These are phyloP conservation scores for Cheilosia soror DNA, from an alignment of 2,888 invertebrate species.

Conservation along the genomic window DNA sequence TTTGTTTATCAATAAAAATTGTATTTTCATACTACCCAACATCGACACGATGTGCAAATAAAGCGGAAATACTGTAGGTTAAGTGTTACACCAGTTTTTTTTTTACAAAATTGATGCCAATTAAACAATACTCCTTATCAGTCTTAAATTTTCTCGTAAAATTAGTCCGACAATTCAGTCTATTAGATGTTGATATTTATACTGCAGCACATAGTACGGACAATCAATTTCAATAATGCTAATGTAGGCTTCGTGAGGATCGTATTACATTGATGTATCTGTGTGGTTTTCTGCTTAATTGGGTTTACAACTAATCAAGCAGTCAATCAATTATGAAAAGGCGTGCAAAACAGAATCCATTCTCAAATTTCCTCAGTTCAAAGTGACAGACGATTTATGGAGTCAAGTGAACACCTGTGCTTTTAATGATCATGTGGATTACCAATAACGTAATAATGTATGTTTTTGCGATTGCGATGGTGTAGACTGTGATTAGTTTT, in stretches of 20 bases:
- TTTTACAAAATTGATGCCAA: too few species aligned
- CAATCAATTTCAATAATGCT: constrained; percentile 6
- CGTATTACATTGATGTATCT: background rate
- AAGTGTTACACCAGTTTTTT: too few species aligned
- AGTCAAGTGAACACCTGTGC: constrained; percentile 9
- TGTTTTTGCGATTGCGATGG: background rate
- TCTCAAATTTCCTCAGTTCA: constrained; percentile 10
- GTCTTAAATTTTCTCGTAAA: background rate
- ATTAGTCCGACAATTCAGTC: background rate
- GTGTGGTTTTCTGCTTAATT: constrained; percentile 30
- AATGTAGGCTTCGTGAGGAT: background rate
- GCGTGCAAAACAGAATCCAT: background rate
- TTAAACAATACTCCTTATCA: background rate
- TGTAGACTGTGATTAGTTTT: background rate
- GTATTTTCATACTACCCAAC: too few species aligned
- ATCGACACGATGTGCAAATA: too few species aligned
- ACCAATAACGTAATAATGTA: background rate
- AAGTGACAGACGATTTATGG: background rate
- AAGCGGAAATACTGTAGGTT: too few species aligned
- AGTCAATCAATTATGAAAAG: background rate
- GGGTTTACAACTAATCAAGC: constrained; percentile 2
- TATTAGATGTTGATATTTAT: background rate
- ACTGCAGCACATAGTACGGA: background rate
- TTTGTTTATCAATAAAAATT: too few species aligned
- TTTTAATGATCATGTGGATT: background rate